Conservation (phyloP, 1,140 invertebrate species). For the Platyscapa corneri region DNA sequence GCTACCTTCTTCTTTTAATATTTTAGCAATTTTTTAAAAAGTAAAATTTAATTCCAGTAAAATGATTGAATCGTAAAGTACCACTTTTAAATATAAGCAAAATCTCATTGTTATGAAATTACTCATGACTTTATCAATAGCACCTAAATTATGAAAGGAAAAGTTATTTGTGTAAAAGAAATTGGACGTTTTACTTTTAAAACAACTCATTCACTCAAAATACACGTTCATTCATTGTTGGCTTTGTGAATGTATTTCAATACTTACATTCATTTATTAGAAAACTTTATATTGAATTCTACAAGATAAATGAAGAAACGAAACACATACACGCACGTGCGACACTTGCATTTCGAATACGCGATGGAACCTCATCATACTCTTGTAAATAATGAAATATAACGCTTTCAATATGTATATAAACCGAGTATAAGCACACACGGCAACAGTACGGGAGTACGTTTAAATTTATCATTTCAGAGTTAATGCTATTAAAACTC, state of each 20-base stretch:
- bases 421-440: neutral
- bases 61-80: too few species aligned
- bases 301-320: neutral
- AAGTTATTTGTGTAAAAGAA: neutral
- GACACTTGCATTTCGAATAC: neutral
- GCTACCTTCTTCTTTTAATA: too few species aligned
- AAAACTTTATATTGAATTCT: neutral
- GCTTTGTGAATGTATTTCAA: neutral
- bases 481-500: slow-evolving; percentile 20
- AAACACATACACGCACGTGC: too few species aligned
- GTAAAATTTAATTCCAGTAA: too few species aligned
- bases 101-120: too few species aligned
- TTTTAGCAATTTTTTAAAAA: too few species aligned
- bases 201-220: neutral
- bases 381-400: neutral
- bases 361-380: neutral
- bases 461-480: slow-evolving; percentile 17
- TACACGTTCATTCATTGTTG: neutral
- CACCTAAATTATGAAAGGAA: neutral
- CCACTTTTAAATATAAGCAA: too few species aligned
- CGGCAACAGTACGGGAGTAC: neutral
- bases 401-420: neutral
- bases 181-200: neutral
- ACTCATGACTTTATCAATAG: neutral
- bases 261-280: neutral